Evolutionary conservation across 2,113 vertebrate genomes (phyloP), one percentile per base, ranked within the genome.

Genomic region (Spea bombifrons): DNA sequence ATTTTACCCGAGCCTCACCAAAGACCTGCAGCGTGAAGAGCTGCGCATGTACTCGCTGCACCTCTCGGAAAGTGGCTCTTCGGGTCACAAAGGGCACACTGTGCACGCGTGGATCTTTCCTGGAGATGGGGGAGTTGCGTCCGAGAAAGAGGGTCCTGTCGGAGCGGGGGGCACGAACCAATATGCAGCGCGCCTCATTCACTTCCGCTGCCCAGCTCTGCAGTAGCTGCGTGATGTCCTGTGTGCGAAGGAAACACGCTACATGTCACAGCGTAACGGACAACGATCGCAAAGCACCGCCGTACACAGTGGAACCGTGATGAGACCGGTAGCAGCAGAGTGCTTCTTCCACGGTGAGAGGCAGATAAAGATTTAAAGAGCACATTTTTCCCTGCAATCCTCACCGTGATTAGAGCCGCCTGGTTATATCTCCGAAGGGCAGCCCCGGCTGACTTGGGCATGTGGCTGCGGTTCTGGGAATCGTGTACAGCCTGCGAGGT

Each of bases 181-280:
- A 95, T 84, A 99, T 88, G 5, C 87, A 89, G 69, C 90, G 89
- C 59, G 96, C 94, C 75, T 90, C 90, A 7, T 63, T 83, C 76
- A 99, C 84, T 17, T 93, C 88, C 73, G 92, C 88, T 0, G 88
- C 81, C 97, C 97, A 98, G 78, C 76, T 85, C 78, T 87, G 81
- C 79, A 99, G 86, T 73, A 99, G 90, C n/a, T 98, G 93, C 82
- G 94, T 93, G 81, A 98, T 92, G 45, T 97, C 96, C 97, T 99
- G 87, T 8, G 64, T 61, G 16, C 46, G 4, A 30, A 30, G 30
- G 30, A 30, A 30, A 30, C 30, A 30, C 30, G 30, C 30, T 30
- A 30, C 30, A 30, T 30, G 30, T 30, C 30, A 30, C 30, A 30
- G 30, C 0, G 4, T 50, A 57, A 8, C 67, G 44, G 50, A 5